Conservation (phyloP, 2,113 vertebrate genomes). For the Sclerurus mexicanus region DNA sequence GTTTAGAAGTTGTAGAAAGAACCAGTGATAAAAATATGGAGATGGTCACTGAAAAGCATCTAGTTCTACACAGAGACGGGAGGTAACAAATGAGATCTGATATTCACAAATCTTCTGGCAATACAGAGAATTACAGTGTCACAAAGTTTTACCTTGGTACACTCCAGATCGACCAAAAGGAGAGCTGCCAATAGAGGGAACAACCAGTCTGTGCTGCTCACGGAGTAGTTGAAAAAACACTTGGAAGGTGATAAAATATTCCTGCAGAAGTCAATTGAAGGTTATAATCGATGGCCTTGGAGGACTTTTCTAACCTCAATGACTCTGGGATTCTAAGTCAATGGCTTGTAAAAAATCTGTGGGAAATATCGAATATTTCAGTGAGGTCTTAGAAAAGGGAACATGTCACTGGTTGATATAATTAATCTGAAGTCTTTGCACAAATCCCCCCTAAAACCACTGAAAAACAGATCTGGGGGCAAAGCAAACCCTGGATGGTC, state of each 20-base stretch:
- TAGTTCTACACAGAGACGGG: neutral
- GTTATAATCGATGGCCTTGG: fast-evolving
- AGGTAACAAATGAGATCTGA: neutral
- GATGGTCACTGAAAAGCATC: neutral
- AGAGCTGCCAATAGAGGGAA: fast-evolving
- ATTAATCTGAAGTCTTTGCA: neutral
- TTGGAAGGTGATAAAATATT: neutral
- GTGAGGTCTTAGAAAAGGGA: neutral
- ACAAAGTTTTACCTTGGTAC: neutral
- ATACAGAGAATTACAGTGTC: fast-evolving
- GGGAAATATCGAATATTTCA: fast-evolving
- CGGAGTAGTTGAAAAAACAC: fast-evolving
- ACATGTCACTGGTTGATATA: fast-evolving
- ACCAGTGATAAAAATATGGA: neutral
- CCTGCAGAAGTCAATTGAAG: neutral
- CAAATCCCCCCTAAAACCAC: neutral
- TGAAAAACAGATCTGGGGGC: too few relatives aligned
- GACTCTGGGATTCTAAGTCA: neutral
- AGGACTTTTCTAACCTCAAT: neutral
- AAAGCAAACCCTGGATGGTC: too few relatives aligned
- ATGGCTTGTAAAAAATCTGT: fast-evolving
- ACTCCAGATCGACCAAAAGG: neutral
- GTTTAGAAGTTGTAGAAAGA: neutral
- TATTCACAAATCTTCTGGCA: neutral
- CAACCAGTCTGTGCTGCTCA: neutral